Evolutionary conservation across 2,113 vertebrate genomes (phyloP), one percentile per base, ranked within the genome.

Genomic region (Oryzias celebensis): DNA sequence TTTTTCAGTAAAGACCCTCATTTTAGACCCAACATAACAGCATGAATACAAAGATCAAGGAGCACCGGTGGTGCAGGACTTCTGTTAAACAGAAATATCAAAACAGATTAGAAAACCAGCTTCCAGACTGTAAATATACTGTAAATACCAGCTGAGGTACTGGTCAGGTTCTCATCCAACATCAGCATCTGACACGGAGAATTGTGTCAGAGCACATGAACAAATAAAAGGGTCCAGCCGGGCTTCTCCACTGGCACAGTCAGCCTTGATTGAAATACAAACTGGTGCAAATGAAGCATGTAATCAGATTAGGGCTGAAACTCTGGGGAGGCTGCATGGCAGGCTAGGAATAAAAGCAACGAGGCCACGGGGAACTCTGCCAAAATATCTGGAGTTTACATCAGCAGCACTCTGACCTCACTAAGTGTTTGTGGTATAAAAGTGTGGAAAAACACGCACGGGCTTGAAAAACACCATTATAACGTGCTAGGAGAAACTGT

Each of bases 281-380:
- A 96, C 94, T 92, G 91, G 90, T 90, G 91, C 93, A 96, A 98
- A 96, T 95, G 94, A 97, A 94, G 94, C 95, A 93, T 96, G 93
- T 95, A 96, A 98, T 97, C 94, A 94, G 94, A 97, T 98, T 98
- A 96, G 91, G 91, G 87, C 45, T 36, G 75, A 62, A 57, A 67
- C 76, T 77, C 70, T 3, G 0, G 79, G 77, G 85, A 81, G 82
- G 66, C 75, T 65, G 78, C 77, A n/a, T 64, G 52, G 71, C 68
- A 59, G 62, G 70, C 78, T 71, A 80, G 68, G 76, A 82, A 75
- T 77, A 85, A 65, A 24, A 65, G 70, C 80, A 49, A 67, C 4
- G 36, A 82, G 77, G 73, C 76, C 65, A 14, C 74, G 16, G 80
- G 82, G 86, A 86, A 74, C 58, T 22, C 56, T 74, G 69, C 68